Evolutionary conservation across 1,140 invertebrate species (phyloP).

Genomic region (Cephus cinctus): DNA sequence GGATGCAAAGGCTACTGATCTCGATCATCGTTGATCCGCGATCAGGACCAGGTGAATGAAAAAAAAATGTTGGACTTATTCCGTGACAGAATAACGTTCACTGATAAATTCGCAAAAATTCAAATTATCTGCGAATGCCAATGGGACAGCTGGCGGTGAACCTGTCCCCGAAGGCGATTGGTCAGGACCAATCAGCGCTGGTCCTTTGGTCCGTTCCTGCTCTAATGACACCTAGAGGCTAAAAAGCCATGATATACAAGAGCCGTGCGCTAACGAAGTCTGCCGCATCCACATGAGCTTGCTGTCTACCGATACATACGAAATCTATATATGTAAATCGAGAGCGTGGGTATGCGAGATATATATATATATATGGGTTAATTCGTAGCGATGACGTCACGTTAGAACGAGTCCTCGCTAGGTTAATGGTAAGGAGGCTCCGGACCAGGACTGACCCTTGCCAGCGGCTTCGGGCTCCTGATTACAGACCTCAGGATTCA

Average conservation of each 20-base stretch:
- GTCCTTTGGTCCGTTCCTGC: constrained; percentile 41
- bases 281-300: no score
- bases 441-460: constrained; percentile 34
- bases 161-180: constrained; percentile 48
- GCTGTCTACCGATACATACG: no score
- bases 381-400: constrained; percentile 46
- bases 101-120: no score
- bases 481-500: constrained; percentile 53
- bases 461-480: constrained; percentile 51
- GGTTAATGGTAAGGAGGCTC: constrained; percentile 45
- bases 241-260: constrained; percentile 52
- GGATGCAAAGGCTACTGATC: no score
- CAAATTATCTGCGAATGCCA: no score
- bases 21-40: no score
- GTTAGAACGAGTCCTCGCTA: constrained; percentile 30
- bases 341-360: no score
- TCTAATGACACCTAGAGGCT: constrained; percentile 54
- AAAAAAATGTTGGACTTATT: no score
- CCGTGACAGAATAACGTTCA: no score
- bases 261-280: constrained; percentile 49
- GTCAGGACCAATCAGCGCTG: constrained; percentile 49
- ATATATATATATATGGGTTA: no score
- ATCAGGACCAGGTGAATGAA: no score
- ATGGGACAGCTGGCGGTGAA: constrained; percentile 50
- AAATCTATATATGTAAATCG: no score